These are phyloP conservation scores for Varanus salvator DNA, from an alignment of 2,113 vertebrate species.

Conservation along the genomic window DNA sequence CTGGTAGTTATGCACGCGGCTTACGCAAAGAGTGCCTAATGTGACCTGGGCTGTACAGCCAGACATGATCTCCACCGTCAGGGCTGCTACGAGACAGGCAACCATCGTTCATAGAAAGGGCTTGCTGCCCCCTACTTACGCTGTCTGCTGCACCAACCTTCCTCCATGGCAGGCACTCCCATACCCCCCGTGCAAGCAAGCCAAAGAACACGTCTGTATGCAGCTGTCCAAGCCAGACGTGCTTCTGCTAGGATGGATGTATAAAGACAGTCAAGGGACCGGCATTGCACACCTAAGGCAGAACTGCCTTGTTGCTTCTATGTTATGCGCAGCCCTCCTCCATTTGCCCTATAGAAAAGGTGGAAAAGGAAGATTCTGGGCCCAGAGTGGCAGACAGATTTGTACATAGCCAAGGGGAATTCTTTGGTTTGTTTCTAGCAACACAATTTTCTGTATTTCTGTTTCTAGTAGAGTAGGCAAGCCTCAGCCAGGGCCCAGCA, in stretches of 20 bases:
- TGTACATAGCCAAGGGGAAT: not conserved
- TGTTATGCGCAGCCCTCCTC: not conserved
- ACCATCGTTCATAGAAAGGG: not conserved
- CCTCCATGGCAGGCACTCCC: not conserved
- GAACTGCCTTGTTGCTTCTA: not conserved
- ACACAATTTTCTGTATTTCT: not conserved
- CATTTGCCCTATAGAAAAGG: not conserved
- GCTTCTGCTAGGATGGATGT: not conserved
- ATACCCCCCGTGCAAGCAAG: not conserved
- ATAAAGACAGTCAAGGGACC: not conserved
- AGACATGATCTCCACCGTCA: not conserved
- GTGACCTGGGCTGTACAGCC: not conserved
- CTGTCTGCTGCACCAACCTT: not conserved
- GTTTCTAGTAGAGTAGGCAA: not conserved
- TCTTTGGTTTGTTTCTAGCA: not conserved
- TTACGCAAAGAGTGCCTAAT: not conserved
- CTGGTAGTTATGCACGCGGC: not conserved
- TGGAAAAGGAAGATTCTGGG: not conserved
- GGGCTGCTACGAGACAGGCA: not conserved
- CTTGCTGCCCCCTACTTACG: not conserved
- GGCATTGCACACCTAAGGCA: not conserved
- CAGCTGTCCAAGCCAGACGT: too few relatives aligned
- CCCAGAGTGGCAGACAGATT: not conserved
- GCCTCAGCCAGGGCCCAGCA: not conserved
- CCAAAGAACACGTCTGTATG: not conserved